Percentiles rank a stretch among this genome's conserved stretches.
Evolutionary conservation across 2,113 vertebrate genomes (phyloP).

Genomic region (human): GRCh38 chr16:72349001-72349500

Average conservation of each 20-base stretch:
- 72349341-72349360: constrained; percentile 13
- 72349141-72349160: constrained; percentile 76
- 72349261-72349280: background rate
- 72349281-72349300: constrained; percentile 1
- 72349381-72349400: background rate
- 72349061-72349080: constrained; percentile 63
- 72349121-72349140: constrained; percentile 73
- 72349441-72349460: background rate
- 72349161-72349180: constrained; percentile 74
- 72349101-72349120: constrained; percentile 70
- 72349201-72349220: constrained; percentile 67
- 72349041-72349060: background rate
- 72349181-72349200: constrained; percentile 75
- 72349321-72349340: background rate
- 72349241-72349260: background rate
- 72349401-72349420: background rate
- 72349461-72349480: background rate
- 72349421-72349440: constrained; percentile 23
- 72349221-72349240: background rate
- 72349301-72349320: constrained; percentile 1
- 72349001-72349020: background rate
- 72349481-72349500: background rate
- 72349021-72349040: background rate
- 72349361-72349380: constrained; percentile 2
- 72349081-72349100: constrained; percentile 66